Percentiles rank a stretch among this genome's conserved stretches.
Evolutionary conservation across 2,113 vertebrate genomes (phyloP).

Genomic region (Strix uralensis): DNA sequence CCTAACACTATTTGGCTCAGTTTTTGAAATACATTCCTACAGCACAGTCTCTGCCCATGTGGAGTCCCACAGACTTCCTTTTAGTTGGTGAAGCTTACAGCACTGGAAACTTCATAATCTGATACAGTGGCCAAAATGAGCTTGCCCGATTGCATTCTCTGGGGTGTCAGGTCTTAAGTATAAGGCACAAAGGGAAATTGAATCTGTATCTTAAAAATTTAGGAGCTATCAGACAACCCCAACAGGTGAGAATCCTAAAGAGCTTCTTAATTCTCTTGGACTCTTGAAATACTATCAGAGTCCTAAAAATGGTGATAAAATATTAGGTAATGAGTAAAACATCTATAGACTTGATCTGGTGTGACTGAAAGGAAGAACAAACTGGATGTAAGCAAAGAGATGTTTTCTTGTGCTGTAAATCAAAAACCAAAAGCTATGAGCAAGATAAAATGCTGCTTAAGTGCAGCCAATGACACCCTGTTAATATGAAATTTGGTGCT

Average conservation of each 20-base stretch:
- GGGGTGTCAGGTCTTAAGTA: neutral
- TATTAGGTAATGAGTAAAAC: neutral
- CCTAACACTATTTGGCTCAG: neutral
- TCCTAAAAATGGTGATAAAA: neutral
- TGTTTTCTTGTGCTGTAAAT: neutral
- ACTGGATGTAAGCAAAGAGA: neutral
- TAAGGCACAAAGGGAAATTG: neutral
- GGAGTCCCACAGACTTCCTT: neutral
- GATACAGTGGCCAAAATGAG: neutral
- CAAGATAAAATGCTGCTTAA: neutral
- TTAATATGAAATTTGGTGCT: neutral
- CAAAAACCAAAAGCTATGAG: neutral
- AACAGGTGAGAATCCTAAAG: neutral
- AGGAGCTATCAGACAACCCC: neutral
- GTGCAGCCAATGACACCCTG: neutral
- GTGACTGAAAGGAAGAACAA: neutral
- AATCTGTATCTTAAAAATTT: neutral
- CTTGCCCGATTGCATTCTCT: neutral
- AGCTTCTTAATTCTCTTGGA: neutral
- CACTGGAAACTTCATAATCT: neutral
- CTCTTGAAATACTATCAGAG: neutral
- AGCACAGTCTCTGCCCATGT: neutral
- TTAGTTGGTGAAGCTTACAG: neutral
- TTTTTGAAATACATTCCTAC: neutral
- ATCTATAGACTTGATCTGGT: neutral